Conservation (phyloP, 2,888 invertebrate species). For the Clistopyga incitator region DNA sequence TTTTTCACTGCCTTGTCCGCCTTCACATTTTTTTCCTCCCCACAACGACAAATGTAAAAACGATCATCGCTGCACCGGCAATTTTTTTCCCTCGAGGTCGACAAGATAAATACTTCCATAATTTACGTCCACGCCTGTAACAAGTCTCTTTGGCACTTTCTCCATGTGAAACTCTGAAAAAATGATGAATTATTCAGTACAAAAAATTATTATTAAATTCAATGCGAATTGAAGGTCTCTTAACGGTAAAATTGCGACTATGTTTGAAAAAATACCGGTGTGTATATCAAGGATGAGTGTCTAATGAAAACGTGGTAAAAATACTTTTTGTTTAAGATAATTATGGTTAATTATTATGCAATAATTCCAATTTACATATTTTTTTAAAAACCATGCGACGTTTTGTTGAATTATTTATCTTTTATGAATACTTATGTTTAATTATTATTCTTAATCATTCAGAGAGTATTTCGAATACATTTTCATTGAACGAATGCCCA, state of each 20-base stretch:
- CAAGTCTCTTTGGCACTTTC: neutral
- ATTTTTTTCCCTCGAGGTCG: slow-evolving; percentile 3
- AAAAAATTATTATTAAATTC: slow-evolving; percentile 9
- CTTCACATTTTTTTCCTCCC: slow-evolving; percentile 3
- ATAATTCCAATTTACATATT: too few species aligned
- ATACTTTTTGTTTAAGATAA: too few species aligned
- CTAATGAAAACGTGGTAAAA: too few species aligned
- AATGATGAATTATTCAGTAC: slow-evolving; percentile 10
- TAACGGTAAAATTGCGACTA: slow-evolving; percentile 13
- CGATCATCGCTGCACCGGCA: neutral
- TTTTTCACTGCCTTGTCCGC: neutral
- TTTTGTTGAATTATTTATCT: too few species aligned
- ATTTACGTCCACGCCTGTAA: slow-evolving; percentile 23
- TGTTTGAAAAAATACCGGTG: neutral
- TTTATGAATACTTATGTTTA: too few species aligned
- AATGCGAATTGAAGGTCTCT: slow-evolving; percentile 9
- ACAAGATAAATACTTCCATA: slow-evolving; percentile 36
- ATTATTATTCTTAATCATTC: too few species aligned
- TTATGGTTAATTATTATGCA: too few species aligned
- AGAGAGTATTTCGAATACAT: too few species aligned
- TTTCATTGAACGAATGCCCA: too few species aligned
- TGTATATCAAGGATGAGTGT: too few species aligned
- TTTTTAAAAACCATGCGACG: too few species aligned
- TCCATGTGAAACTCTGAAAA: neutral
- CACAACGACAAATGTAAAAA: slow-evolving; percentile 5